phyloP scores from a whole-genome alignment of 1,140 invertebrate genomes.

The Tetranychus urticae region DNA sequence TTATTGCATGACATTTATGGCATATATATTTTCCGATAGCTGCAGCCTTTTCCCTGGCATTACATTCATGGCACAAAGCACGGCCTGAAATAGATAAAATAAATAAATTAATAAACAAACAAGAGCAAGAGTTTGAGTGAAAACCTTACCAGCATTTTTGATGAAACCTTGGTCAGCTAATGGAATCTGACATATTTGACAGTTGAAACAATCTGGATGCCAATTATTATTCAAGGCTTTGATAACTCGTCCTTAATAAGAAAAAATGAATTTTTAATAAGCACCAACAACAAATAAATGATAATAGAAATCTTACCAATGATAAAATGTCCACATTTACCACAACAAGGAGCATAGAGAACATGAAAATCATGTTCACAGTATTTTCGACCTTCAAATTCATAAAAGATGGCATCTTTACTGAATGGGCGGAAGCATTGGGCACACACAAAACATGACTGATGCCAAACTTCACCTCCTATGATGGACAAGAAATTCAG shows the following conservation, averaged over 20 bases:
- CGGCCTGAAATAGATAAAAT: conserved; percentile 18
- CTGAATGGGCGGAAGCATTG: conserved; percentile 11
- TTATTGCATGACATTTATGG: conserved; percentile 88
- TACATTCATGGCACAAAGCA: conserved; percentile 89
- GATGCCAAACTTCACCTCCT: conserved; percentile 89
- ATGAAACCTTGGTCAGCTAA: conserved; percentile 93
- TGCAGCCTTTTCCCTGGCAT: conserved; percentile 77
- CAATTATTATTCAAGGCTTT: conserved; percentile 98
- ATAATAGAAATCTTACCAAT: conserved; percentile 34
- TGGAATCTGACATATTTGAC: conserved; percentile 69
- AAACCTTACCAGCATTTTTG: conserved; percentile 42
- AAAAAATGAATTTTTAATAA: background rate
- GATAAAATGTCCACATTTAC: conserved; percentile 85
- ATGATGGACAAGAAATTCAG: background rate
- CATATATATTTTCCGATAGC: conserved; percentile 92
- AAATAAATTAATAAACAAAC: background rate
- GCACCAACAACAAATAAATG: background rate
- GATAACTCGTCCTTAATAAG: conserved; percentile 44
- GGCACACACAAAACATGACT: conserved; percentile 83
- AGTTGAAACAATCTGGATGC: conserved; percentile 93
- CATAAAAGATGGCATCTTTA: conserved; percentile 13
- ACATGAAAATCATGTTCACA: conserved; percentile 99
- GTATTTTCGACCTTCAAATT: conserved; percentile 93
- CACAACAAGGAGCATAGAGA: conserved; percentile 90
- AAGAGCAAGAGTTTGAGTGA: background rate